Conservation (phyloP, 2,797 vertebrate genomes). For the Spheniscus humboldti region DNA sequence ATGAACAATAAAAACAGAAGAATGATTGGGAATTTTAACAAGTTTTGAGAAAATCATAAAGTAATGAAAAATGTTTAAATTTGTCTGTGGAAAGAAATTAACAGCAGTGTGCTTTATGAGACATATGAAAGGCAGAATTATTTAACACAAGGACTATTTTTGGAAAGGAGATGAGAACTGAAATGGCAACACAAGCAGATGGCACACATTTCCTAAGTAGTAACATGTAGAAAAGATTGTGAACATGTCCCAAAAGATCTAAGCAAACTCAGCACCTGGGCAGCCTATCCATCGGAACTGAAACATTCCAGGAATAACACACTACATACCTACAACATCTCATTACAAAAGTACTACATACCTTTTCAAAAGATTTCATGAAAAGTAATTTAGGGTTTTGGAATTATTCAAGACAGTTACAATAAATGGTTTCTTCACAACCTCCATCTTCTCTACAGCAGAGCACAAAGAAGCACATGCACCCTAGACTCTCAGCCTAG, state of each 20-base stretch:
- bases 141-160: background rate
- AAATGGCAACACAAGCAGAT: slow-evolving; percentile 17
- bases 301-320: background rate
- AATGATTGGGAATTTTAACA: background rate
- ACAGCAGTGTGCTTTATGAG: background rate
- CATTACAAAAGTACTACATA: background rate
- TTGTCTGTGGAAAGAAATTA: background rate
- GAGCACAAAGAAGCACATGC: background rate
- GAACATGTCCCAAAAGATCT: background rate
- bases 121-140: slow-evolving; percentile 20
- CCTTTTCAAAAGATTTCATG: background rate
- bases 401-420: background rate
- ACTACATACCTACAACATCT: background rate
- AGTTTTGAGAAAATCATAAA: background rate
- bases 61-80: background rate
- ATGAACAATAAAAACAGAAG: background rate
- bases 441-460: background rate
- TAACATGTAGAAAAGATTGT: background rate
- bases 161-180: background rate
- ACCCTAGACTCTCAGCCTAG: background rate
- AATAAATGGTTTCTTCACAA: background rate
- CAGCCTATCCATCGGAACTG: background rate
- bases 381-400: background rate
- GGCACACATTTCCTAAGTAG: background rate
- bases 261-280: background rate